A percentile compares a stretch with the other conserved stretches of the same genome.
These are phyloP conservation scores for Bombus terrestris DNA, from an alignment of 1,140 invertebrate species.

Conservation along the genomic window DNA sequence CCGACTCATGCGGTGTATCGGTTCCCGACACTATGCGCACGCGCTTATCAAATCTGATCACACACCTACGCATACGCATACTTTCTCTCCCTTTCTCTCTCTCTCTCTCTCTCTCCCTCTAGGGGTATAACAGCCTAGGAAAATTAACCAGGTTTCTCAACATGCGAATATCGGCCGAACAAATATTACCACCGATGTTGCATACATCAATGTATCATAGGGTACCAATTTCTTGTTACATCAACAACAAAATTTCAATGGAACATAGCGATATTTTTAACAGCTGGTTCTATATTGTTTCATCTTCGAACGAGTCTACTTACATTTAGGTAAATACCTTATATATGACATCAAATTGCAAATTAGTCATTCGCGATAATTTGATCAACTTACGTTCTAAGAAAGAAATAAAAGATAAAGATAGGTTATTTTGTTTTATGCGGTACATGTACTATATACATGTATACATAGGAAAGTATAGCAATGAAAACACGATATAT, in stretches of 20 bases:
- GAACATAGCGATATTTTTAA: not conserved
- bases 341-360: not conserved
- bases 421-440: not conserved
- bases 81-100: not conserved
- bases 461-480: not conserved
- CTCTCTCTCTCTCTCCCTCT: not conserved
- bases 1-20: not conserved
- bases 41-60: conserved; percentile 9
- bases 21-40: not conserved
- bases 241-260: not conserved
- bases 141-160: conserved; percentile 13
- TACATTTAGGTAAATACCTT: not conserved
- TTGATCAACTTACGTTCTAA: not conserved
- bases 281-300: not conserved
- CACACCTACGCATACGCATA: not conserved
- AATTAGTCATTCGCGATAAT: not conserved
- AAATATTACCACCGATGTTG: not conserved
- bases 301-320: not conserved
- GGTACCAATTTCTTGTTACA: not conserved
- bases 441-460: not conserved
- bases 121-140: not conserved
- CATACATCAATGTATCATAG: not conserved
- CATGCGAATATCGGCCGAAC: conserved; percentile 5
- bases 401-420: not conserved
- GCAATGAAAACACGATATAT: not conserved